Conservation (phyloP, 2,797 vertebrate genomes). For the Lates japonicus region DNA sequence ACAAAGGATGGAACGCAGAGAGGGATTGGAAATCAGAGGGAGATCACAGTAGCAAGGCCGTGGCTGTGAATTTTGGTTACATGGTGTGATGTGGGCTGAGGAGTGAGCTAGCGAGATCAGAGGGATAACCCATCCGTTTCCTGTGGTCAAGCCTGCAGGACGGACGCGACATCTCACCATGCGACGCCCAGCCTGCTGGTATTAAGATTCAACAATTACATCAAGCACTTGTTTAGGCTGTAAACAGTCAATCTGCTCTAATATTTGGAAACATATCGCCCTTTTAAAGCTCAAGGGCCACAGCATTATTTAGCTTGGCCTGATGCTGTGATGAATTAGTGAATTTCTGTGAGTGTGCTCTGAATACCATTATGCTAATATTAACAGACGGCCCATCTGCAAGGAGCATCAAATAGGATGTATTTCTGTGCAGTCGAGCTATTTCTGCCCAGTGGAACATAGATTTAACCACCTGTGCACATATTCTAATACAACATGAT, state of each 20-base stretch:
- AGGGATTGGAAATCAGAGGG: constrained; percentile 41
- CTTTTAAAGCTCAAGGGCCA: constrained; percentile 71
- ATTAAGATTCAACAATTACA: constrained; percentile 65
- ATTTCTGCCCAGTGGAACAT: constrained; percentile 55
- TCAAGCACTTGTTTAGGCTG: constrained; percentile 53
- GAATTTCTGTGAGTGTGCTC: constrained; percentile 74
- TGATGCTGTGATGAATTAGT: constrained; percentile 77
- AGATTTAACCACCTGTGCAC: constrained; percentile 70
- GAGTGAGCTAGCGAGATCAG: constrained; percentile 47
- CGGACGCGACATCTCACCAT: constrained; percentile 23
- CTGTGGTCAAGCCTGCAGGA: constrained; percentile 47
- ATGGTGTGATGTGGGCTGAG: constrained; percentile 38
- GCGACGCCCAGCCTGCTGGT: constrained; percentile 32
- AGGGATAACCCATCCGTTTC: constrained; percentile 37
- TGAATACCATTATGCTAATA: constrained; percentile 78
- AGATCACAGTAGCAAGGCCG: constrained; percentile 38
- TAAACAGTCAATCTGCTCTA: constrained; percentile 63
- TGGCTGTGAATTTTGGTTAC: constrained; percentile 38
- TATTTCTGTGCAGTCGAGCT: constrained; percentile 55
- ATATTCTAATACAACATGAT: constrained; percentile 51
- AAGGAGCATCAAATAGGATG: constrained; percentile 57
- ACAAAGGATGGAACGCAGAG: constrained; percentile 53
- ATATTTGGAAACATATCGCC: constrained; percentile 73
- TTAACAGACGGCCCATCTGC: constrained; percentile 65
- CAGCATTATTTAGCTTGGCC: constrained; percentile 73